Evolutionary conservation across 2,888 invertebrate species (phyloP), one percentile per base, ranked within the genome.

Genomic region (Xanthorhoe spadicearia): DNA sequence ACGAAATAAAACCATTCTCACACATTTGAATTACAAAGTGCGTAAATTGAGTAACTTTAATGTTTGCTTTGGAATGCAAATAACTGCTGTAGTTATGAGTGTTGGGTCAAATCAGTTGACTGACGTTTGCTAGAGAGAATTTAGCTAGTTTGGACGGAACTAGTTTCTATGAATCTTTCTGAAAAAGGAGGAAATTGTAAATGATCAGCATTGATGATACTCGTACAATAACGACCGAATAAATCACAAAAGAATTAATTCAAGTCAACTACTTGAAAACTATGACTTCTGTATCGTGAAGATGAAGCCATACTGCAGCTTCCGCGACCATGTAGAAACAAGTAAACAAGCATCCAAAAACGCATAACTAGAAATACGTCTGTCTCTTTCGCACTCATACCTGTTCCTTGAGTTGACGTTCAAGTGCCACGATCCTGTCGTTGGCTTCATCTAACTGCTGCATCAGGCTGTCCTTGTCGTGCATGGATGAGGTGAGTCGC

Each of bases 381-480:
- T 2, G 13, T 43, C 38, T 13, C 13, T 43, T 43, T 43, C 13
- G 17, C 19, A 13, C 49, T 48, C 32, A 82, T 82, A 97, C 97
- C 90, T 97, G 97, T 87, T 98, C 97, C 74, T 96, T 94, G 55
- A 96, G 94, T 83, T 97, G 96, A 77, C 96, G 95, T 87, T 99
- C 98, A 76, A 99, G 93, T 77, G 97, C 95, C 76, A 96, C 91
- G 78, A 98, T 97, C 83, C 97, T 95, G 88, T 98, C 98, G 61
- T 97, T 96, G 48, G 98, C 97, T 86, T 98, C 98, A 72, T 99
- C 98, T 64, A 98, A 93, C 67, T 97, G 96, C 58, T 95, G 95
- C 58, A 95, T 94, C 60, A 98, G 92, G 69, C 95, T 95, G 69
- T 98, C 97, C 75, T 98, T 95, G 86, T 99, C 98, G 67, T 96